Evolutionary conservation across 2,113 vertebrate genomes (phyloP).

Genomic region (Burhinus oedicnemus): DNA sequence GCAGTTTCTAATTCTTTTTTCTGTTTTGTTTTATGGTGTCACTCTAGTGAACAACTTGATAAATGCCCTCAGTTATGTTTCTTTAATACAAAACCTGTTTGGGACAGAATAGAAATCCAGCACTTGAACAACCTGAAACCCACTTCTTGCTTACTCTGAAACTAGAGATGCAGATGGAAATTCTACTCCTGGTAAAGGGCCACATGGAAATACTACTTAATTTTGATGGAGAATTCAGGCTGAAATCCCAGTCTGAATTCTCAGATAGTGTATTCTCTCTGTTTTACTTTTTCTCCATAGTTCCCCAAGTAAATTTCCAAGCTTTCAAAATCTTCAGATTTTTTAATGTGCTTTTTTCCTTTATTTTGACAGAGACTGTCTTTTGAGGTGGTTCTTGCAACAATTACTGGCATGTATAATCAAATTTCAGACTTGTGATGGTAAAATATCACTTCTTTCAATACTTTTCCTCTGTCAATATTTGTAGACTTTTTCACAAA

Average conservation of each 20-base stretch:
- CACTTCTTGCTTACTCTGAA: background rate
- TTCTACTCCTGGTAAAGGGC: background rate
- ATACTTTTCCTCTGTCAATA: background rate
- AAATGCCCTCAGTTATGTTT: background rate
- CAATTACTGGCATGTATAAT: background rate
- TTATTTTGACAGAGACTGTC: background rate
- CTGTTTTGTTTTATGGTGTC: background rate
- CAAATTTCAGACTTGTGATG: background rate
- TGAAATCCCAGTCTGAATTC: background rate
- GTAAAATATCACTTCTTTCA: background rate
- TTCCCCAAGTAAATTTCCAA: background rate
- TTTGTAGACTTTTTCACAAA: background rate
- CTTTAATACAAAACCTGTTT: background rate
- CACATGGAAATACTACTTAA: background rate
- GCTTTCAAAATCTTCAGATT: background rate
- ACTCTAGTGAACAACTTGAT: constrained; percentile 5
- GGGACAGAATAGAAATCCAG: background rate
- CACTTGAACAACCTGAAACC: background rate
- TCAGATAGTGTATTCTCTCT: background rate
- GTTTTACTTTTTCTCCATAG: background rate
- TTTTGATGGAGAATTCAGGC: background rate
- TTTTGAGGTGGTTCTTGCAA: background rate
- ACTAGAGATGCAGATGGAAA: background rate
- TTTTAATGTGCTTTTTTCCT: background rate
- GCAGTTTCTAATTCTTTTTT: constrained; percentile 17